Conservation (phyloP, 1,140 invertebrate species). For the Octopus sinensis region DNA sequence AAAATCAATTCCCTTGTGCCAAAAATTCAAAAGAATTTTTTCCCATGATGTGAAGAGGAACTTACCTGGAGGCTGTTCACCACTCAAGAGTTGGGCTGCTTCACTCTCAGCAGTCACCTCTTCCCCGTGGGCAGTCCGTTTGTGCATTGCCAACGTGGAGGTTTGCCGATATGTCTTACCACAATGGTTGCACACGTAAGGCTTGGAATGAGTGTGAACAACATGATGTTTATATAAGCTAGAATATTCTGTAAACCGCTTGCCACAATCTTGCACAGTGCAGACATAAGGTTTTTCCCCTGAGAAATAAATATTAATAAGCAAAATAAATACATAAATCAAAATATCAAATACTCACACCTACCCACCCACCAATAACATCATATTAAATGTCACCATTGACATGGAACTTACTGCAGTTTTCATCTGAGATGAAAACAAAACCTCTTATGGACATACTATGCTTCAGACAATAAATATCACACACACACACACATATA, state of each 20-base stretch:
- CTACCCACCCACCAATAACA: no score
- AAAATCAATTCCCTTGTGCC: not conserved
- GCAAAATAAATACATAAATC: no score
- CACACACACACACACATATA: no score
- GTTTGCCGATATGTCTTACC: conserved; percentile 65
- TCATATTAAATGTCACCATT: no score
- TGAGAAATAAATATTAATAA: conserved; percentile 27
- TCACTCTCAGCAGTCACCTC: conserved; percentile 38
- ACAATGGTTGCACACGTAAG: conserved; percentile 65
- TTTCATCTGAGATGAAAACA: no score
- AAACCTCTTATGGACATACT: no score
- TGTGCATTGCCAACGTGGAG: conserved; percentile 67
- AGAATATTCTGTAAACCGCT: conserved; percentile 73
- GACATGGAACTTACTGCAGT: no score
- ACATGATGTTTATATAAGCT: conserved; percentile 73
- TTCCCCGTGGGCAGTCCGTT: conserved; percentile 58
- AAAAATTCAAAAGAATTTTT: not conserved
- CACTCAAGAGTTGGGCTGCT: conserved; percentile 26
- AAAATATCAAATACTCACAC: no score
- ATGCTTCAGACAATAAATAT: no score
- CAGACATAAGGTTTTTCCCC: conserved; percentile 60
- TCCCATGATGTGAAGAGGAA: not conserved
- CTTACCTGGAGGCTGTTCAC: conserved; percentile 15
- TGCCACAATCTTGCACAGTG: conserved; percentile 64
- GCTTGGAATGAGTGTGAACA: conserved; percentile 67